phyloP scores from a whole-genome alignment of 2,113 vertebrate species.

The Tragelaphus buxtoni region DNA sequence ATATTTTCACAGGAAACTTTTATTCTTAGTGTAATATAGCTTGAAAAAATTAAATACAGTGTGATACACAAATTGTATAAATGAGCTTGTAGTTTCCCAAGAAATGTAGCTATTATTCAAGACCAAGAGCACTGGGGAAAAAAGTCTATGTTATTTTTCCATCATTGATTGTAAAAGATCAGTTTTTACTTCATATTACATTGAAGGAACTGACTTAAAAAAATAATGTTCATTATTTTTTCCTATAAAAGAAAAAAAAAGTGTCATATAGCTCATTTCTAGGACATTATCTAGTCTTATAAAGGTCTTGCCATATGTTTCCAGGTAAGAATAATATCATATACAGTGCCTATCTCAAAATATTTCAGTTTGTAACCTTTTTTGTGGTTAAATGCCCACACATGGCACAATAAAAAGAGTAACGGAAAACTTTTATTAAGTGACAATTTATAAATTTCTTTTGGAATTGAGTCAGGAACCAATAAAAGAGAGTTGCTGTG shows the following conservation, averaged over 20 bases:
- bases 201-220: background rate
- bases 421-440: background rate
- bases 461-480: background rate
- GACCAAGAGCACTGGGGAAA: accelerated
- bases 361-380: background rate
- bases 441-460: background rate
- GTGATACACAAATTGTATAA: background rate
- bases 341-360: background rate
- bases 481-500: background rate
- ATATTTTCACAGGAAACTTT: background rate
- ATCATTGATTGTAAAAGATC: background rate
- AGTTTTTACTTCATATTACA: background rate
- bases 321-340: background rate
- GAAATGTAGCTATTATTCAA: background rate
- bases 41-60: background rate
- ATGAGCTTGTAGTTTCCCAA: background rate
- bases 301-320: background rate
- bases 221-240: background rate
- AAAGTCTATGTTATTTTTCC: background rate
- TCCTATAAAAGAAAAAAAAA: background rate
- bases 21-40: background rate
- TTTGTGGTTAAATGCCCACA: background rate
- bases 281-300: background rate
- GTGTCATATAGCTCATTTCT: background rate
- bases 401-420: background rate